Base-by-base conservation (phyloP, 2,113 vertebrate genomes). In the Vimba vimba region DNA sequence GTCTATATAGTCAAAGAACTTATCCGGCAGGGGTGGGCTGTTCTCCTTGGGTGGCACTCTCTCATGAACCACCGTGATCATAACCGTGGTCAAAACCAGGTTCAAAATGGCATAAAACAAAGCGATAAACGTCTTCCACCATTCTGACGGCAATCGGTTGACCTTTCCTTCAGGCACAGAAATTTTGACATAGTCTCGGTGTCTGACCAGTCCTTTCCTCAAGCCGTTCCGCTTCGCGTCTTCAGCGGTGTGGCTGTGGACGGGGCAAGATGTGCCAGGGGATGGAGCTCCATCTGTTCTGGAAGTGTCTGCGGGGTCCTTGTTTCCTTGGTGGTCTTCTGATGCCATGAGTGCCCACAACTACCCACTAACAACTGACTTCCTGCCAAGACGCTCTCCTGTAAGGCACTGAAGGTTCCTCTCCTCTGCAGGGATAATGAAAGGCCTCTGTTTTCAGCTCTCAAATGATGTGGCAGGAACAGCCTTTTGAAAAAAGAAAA, bases 31-130 rank as follows among this genome's bases (percentile, higher is more conserved):
- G 0, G 98, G 98, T 45, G 98, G 98, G 93, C 95, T 98, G 89
- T 91, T 95, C 89, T 99, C 98, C 93, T 98, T 99, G 86, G 96
- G 95, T 66, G 98, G 98, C 45, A 99, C 98, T 91, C 97, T 96
- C 94, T 99, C 98, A 2, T 99, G 98, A 50, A 99, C 98, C 4
- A 99, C 93, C 4, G 98, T 99, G 94, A 99, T 99, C 95, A 99
- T 97, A 39, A 99, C 96, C 0, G 97, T 98, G 1, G 97, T 99
- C 89, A 99, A 89, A 76, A 99, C 94, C 85, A 99, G 92, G 93
- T 97, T 99, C 93, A 97, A 98, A 62, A 94, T 90, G 0, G 97
- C 98, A 0, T 99, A 99, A 80, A 98, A 91, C 80, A 99, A 96
- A 12, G 96, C 97, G 9, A 99, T 92, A 47, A 94, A 93, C 0